Conservation (phyloP, 2,113 vertebrate genomes). For the Pterocles orientalis region DNA sequence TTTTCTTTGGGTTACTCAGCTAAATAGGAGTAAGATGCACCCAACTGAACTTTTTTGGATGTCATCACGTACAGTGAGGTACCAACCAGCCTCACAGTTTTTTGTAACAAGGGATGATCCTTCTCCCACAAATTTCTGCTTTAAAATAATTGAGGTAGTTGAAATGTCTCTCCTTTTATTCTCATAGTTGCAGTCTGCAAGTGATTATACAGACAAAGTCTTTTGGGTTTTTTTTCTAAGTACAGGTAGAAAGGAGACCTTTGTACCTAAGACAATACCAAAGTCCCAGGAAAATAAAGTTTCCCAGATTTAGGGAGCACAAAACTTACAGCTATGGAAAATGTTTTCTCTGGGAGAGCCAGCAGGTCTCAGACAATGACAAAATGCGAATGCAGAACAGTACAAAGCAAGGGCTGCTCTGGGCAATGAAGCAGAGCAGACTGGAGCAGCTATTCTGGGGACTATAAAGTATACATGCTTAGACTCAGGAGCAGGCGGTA, state of each 20-base stretch:
- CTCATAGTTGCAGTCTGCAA: neutral
- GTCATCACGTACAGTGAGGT: neutral
- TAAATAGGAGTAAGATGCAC: neutral
- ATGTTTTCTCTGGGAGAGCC: neutral
- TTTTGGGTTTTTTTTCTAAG: neutral
- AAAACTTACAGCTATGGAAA: neutral
- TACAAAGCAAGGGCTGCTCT: neutral
- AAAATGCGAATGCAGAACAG: neutral
- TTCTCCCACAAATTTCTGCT: neutral
- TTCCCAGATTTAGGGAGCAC: neutral
- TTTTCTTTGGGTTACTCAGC: neutral
- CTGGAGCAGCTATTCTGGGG: slow-evolving; percentile 8
- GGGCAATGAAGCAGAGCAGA: accelerated
- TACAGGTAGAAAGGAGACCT: neutral
- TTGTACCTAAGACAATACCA: neutral
- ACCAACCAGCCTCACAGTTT: neutral
- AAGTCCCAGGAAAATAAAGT: neutral
- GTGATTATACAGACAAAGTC: neutral
- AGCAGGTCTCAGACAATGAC: slow-evolving; percentile 17
- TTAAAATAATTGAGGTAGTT: neutral
- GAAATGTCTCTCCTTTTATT: neutral
- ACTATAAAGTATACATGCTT: neutral
- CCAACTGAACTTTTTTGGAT: neutral
- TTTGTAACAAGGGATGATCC: neutral
- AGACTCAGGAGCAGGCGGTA: neutral